Evolutionary conservation across 1,140 invertebrate genomes (phyloP), one percentile per base, ranked within the genome.

Genomic region (Orchesella cincta): DNA sequence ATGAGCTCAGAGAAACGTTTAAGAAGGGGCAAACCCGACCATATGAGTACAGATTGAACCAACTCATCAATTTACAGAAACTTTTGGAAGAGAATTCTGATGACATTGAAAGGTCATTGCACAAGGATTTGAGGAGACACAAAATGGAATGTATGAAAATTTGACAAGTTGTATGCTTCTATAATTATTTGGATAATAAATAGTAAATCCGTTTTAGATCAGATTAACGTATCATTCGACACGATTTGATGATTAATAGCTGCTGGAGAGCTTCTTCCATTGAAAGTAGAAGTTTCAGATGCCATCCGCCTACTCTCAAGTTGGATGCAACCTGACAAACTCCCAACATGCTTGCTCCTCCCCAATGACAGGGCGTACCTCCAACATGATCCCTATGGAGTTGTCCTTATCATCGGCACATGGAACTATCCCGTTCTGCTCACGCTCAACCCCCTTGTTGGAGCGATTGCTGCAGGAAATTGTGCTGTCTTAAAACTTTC

Each of bases 391-490:
- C 97, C 97, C 1, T 94, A 91, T 84, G 84, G 84, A 39, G 84
- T 85, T 20, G 83, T 86, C 1, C 83, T 91, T 8, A 85, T 91
- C 29, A 87, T 91, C 52, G 86, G 88, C 1, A 87, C 90, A 2
- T 91, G 90, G 90, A 91, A 91, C 83, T 91, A 91, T 83, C 90
- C 90, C 2, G 78, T 90, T 18, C 85, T 86, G 77, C 83, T 91
- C 12, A 82, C 86, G 8, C 76, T 91, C 1, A 79, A 85, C 18
- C 89, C 90, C 1, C 74, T 90, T 20, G 83, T 88, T 26, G 89
- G 89, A 70, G 88, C 89, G 0, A 85, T 91, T 67, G 87, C 89
- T 76, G 89, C 90, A 64, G 90, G 89, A 34, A 91, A 90, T 82
- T 88, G 88, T 83, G 87, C 85, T 16, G 79, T 90, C 5, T 70